Percentiles rank a stretch among this genome's conserved stretches.
phyloP scores from a whole-genome alignment of 2,888 invertebrate species.

The Hetaerina titia region DNA sequence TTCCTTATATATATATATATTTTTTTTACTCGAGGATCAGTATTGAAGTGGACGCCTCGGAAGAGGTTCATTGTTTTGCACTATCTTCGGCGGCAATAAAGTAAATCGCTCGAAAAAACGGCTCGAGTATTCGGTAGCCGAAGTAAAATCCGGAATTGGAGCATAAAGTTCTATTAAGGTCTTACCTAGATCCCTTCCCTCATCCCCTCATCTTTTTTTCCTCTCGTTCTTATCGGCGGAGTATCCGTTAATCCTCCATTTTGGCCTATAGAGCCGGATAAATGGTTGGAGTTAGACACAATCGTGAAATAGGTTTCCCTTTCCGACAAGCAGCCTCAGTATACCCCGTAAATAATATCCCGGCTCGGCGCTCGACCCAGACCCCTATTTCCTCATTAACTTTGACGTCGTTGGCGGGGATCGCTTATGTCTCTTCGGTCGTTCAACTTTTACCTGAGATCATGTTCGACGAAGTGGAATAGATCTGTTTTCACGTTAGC shows the following conservation, averaged over 20 bases:
- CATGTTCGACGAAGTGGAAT: not conserved
- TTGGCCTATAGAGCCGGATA: not conserved
- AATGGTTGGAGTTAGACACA: not conserved
- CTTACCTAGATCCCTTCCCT: not conserved
- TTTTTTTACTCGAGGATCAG: not conserved
- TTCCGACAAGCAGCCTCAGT: not conserved
- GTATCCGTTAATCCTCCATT: slow-evolving; percentile 6
- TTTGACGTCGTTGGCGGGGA: not conserved
- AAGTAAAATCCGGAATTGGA: slow-evolving; percentile 18
- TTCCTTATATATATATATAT: not conserved
- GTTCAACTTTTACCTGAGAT: not conserved
- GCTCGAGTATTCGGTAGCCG: not conserved
- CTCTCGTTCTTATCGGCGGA: not conserved
- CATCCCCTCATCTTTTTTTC: not conserved
- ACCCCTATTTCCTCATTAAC: not conserved
- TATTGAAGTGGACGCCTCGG: not conserved
- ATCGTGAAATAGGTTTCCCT: slow-evolving; percentile 11
- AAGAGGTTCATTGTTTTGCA: slow-evolving; percentile 17
- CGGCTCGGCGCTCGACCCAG: not conserved
- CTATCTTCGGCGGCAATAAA: slow-evolving; percentile 4
- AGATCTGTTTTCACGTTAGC: not conserved
- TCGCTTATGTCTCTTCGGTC: not conserved
- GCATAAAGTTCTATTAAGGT: slow-evolving; percentile 31
- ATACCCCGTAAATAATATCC: not conserved
- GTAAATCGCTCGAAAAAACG: slow-evolving; percentile 4